These are phyloP conservation scores for Leptopilina boulardi DNA, from an alignment of 1,140 invertebrate genomes.

Conservation along the genomic window DNA sequence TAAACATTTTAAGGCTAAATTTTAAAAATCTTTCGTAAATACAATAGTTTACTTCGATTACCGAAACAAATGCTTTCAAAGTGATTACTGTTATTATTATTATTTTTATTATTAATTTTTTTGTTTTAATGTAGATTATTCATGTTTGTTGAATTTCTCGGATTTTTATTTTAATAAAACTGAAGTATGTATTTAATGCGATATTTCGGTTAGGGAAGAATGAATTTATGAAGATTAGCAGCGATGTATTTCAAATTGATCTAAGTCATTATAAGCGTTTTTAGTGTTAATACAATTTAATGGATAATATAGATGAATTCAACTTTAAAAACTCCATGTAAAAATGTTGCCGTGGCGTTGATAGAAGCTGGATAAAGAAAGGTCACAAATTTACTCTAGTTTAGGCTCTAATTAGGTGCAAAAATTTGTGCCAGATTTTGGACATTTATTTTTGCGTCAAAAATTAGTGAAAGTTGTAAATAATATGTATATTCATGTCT, in stretches of 20 bases:
- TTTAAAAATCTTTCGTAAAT: no score
- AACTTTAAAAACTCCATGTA: neutral
- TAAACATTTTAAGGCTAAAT: neutral
- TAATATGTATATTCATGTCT: conserved; percentile 15
- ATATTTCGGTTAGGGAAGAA: neutral
- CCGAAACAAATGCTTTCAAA: neutral
- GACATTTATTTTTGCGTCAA: no score
- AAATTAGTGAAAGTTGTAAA: neutral
- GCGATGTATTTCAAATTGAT: conserved; percentile 19
- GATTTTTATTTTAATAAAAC: conserved; percentile 2
- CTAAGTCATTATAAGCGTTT: conserved; percentile 2
- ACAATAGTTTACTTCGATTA: neutral
- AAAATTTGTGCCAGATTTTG: no score
- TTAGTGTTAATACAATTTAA: neutral
- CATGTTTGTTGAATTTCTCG: neutral
- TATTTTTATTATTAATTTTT: neutral
- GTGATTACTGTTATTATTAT: neutral
- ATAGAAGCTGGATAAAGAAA: no score
- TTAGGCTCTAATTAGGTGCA: no score
- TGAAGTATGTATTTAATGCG: conserved; percentile 1
- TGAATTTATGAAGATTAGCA: conserved; percentile 1
- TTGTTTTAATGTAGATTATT: neutral
- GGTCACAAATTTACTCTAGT: no score
- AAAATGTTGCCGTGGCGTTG: no score
- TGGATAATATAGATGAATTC: neutral